A percentile compares a stretch with the other conserved stretches of the same genome.
Conservation (phyloP, 2,113 vertebrate species). For the Strix uralensis region DNA sequence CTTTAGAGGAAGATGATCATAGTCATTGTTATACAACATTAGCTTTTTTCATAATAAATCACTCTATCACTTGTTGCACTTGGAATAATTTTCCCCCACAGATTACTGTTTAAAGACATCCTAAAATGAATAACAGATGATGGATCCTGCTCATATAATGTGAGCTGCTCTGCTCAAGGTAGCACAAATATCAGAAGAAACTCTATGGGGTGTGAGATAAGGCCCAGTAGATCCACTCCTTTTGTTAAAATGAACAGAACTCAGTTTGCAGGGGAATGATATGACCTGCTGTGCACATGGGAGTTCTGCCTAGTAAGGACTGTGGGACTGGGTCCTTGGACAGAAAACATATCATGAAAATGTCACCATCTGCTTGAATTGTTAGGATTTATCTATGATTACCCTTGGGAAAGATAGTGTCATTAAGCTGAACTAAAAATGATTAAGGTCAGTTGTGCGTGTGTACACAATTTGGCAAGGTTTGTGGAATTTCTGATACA, state of each 20-base stretch:
- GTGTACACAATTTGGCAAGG: conserved; percentile 31
- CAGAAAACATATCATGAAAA: not conserved
- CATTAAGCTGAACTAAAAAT: conserved; percentile 33
- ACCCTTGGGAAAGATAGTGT: not conserved
- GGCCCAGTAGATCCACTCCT: not conserved
- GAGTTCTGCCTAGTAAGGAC: not conserved
- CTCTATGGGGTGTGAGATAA: not conserved
- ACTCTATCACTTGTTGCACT: not conserved
- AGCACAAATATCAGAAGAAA: not conserved
- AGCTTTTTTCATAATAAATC: not conserved
- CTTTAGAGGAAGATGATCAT: not conserved
- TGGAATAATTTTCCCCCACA: not conserved
- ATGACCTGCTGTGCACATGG: not conserved
- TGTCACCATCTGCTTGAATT: conserved; percentile 50
- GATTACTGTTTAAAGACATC: not conserved
- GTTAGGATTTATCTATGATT: conserved; percentile 11
- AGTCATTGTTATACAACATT: not conserved
- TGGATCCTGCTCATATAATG: not conserved
- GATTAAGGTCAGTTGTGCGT: not conserved
- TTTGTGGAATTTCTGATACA: conserved; percentile 45
- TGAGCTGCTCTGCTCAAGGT: not conserved
- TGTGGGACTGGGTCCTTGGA: not conserved
- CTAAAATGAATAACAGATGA: not conserved
- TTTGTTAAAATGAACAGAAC: not conserved
- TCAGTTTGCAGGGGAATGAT: not conserved